Conservation (phyloP, 2,113 vertebrate genomes). For the Hystrix cristata region DNA sequence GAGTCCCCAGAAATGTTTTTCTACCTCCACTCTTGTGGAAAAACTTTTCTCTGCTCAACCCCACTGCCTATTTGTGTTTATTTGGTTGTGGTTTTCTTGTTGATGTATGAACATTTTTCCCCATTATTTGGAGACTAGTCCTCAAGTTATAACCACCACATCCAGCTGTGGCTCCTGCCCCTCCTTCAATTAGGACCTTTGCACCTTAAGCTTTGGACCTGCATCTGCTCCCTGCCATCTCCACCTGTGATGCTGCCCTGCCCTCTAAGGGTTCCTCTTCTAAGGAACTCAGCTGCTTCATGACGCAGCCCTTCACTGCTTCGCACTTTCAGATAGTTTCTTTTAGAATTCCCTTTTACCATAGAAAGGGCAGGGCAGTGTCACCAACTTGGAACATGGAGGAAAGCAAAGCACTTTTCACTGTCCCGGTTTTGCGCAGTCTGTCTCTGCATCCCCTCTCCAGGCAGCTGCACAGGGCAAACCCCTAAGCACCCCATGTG, state of each 20-base stretch:
- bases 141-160: no score
- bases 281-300: not conserved
- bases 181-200: not conserved
- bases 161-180: not conserved
- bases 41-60: not conserved
- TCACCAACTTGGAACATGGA: not conserved
- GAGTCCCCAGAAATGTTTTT: no score
- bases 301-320: not conserved
- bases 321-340: not conserved
- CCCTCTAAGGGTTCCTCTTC: not conserved
- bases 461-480: not conserved
- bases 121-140: not conserved
- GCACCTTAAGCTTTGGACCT: not conserved
- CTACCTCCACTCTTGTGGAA: not conserved
- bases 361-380: not conserved
- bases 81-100: not conserved
- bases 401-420: not conserved
- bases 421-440: fast-evolving
- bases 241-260: not conserved
- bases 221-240: not conserved
- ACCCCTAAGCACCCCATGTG: no score
- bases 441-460: not conserved
- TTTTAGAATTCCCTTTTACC: not conserved
- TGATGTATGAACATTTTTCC: not conserved
- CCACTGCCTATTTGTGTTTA: not conserved